Evolutionary conservation across 1,140 invertebrate species (phyloP), one percentile per base, ranked within the genome.

Genomic region (Diabrotica undecimpunctata): DNA sequence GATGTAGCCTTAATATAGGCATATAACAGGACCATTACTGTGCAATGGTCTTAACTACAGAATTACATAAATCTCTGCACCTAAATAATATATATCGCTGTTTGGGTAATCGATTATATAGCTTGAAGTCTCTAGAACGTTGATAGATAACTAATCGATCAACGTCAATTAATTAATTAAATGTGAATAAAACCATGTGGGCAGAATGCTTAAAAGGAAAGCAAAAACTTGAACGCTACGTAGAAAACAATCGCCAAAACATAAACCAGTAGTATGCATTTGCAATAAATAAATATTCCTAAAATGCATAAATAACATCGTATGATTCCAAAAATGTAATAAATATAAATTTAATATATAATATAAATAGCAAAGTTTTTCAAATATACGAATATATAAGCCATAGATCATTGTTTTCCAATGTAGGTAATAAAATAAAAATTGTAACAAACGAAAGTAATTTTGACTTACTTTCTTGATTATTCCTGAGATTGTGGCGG

Each of bases 361-460:
- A 12, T 13, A 35, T 61, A 61, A 11, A 66, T 51, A 56, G 58
- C 11, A 66, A 51, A 62, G 54, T 35, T 38, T 36, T 35, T 13
- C n/a, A 54, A 10, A 51, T 12, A 5, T 11, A 12, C 8, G 7
- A 50, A 61, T 36, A 61, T 51, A 64, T 60, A 37, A 39, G 12
- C 25, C n/a, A 54, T 54, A 62, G n/a, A 61, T 63, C 55, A 69
- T 68, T 69, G 64, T 66, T 69, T 66, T 69, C 61, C 61, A 69
- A 59, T 66, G 63, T 69, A 69, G 57, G 14, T 58, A 58, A 64
- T 35, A 56, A 54, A 14, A 56, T 11, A 46, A 36, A 9, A 51
- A 37, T 64, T 57, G 46, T 9, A 57, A 25, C 25, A 53, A 36
- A 38, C 37, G 6, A 50, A 25, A 62, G 38, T 62, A 54, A 46